Conservation (phyloP, 2,113 vertebrate genomes). For the Neodon shergylaensis region DNA sequence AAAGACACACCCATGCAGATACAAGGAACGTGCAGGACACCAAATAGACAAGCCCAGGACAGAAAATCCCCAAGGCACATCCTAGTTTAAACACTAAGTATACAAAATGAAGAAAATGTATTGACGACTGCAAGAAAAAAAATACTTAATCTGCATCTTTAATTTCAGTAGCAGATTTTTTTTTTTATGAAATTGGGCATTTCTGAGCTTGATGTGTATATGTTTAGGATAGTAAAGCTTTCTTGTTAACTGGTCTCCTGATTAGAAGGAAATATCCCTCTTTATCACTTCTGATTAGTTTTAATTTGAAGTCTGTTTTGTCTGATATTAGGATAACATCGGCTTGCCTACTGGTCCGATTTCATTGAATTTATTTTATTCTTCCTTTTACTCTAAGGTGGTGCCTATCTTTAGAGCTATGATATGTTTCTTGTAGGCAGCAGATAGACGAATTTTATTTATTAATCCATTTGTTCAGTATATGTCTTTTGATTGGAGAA, state of each 20-base stretch:
- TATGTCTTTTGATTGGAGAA: neutral
- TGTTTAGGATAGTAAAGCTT: neutral
- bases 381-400: neutral
- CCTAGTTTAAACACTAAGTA: neutral
- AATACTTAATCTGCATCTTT: neutral
- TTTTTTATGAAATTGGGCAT: neutral
- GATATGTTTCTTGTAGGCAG: neutral
- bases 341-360: neutral
- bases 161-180: neutral
- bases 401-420: neutral
- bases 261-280: neutral
- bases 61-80: neutral
- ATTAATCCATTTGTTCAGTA: neutral
- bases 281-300: neutral
- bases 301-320: neutral
- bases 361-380: neutral
- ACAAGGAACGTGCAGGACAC: neutral
- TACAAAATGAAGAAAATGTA: neutral
- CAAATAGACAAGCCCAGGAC: neutral
- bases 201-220: neutral
- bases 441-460: neutral
- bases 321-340: neutral
- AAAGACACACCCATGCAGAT: neutral
- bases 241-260: neutral
- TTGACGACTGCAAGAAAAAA: neutral